Evolutionary conservation across 2,888 invertebrate species (phyloP).

Genomic region (Pantelozetes paolii): DNA sequence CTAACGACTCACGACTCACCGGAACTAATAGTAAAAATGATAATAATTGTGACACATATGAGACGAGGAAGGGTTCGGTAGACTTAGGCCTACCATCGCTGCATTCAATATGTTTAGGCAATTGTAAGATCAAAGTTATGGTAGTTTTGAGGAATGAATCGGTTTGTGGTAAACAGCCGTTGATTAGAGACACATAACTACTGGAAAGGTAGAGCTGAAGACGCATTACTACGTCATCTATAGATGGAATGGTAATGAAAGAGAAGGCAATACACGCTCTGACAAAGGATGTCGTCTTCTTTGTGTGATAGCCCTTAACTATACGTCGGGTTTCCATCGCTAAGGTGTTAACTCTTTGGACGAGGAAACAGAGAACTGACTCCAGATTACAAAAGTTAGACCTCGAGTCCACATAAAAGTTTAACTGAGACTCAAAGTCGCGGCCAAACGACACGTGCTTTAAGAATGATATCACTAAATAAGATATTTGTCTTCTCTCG

Average conservation of each 20-base stretch:
- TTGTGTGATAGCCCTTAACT: constrained; percentile 69
- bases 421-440: constrained; percentile 84
- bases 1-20: constrained; percentile 50
- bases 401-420: constrained; percentile 88
- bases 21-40: constrained; percentile 48
- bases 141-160: constrained; percentile 91
- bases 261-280: constrained; percentile 88
- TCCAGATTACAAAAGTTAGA: constrained; percentile 86
- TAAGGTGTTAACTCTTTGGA: constrained; percentile 73
- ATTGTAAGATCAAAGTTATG: constrained; percentile 70
- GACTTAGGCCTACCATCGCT: constrained; percentile 67
- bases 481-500: constrained; percentile 78
- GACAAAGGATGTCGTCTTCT: constrained; percentile 56
- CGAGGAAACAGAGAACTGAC: constrained; percentile 62
- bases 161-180: constrained; percentile 87
- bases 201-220: constrained; percentile 60
- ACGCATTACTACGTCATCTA: constrained; percentile 70
- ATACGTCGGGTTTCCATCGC: constrained; percentile 65
- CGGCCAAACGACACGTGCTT: constrained; percentile 73
- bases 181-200: constrained; percentile 81
- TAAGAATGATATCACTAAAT: constrained; percentile 73
- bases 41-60: constrained; percentile 62
- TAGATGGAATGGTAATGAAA: constrained; percentile 94
- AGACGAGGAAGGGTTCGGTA: constrained; percentile 59
- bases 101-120: constrained; percentile 68